Base-by-base conservation (phyloP, 2,888 invertebrate genomes). In the Argynnis bischoffii region DNA sequence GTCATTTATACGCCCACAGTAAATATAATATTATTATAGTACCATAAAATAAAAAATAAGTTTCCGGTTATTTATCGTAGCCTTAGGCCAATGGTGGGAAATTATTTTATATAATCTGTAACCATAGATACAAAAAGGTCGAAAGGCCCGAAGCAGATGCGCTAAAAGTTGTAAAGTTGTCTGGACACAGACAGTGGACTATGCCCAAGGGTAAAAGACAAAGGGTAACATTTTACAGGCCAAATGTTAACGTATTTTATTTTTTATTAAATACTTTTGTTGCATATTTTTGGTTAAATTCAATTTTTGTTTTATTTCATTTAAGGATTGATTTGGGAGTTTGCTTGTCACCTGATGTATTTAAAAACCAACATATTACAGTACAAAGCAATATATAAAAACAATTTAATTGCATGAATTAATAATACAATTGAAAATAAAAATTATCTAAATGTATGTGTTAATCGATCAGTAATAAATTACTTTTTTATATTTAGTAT, bases 111-210 rank as follows among this genome's bases (percentile, higher is more conserved):
- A 59, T 35, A 51, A 61, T 21, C 61, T 61, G 41, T 61, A 61
- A 53, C 61, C 63, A 63, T 63, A 63, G 63, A 66, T 56, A 59
- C 47, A 54, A 66, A 61, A 66, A 59, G 65, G 65, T 66, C 59
- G 51, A 59, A 66, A 47, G 53, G 65, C 65, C 65, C 59, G 46
- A 31, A 66, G 59, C 65, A 59, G 51, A 47, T 41, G 57, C 57
- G 65, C 57, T 65, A 13, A 55, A 55, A 64, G 55, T 63, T 61
- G 61, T 53, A 21, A 61, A 51, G 61, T 51, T 51, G 16, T 61
- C 61, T 61, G 61, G 61, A 61, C 61, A 61, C 61, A 61, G 53
- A 61, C 61, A 61, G 61, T 61, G 61, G 61, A 61, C 61, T 61
- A 35, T 18, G 61, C 61, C 61, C 53, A 35, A 14, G 61, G 61